Evolutionary conservation across 2,113 vertebrate genomes (phyloP), one percentile per base, ranked within the genome.

Genomic region (Phycodurus eques): DNA sequence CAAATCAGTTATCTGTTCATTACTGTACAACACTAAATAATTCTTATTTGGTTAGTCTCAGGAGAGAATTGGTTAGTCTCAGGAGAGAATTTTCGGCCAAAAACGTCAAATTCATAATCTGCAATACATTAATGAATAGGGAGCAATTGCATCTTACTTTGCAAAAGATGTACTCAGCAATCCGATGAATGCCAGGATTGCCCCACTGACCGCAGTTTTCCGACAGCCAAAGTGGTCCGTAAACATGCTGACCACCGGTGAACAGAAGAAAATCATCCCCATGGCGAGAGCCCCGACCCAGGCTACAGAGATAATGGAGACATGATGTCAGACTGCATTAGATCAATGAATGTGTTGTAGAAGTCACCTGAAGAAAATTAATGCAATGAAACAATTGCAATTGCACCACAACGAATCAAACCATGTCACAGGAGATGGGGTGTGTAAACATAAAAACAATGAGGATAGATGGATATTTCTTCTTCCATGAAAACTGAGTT

Each of bases 231-330:
- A 92, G 69, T 93, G 94, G 92, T 98, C 97, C 0, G 98, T 99
- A 92, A 98, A 99, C 95, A 99, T 98, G 90, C 96, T 98, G 92
- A 98, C 97, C 77, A 99, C 94, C 4, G 97, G 98, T 67, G 98
- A 99, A 85, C 98, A 99, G 91, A 99, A 95, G 89, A 99, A 99
- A 81, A 99, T 96, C 98, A 99, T 99, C 19, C 98, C 98, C 95
- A 99, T 99, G 72, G 97, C 95, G 71, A 99, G 89, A 64, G 96
- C 95, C 68, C 96, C 96, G 0, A 99, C 96, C 96, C 95, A 98
- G 42, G 96, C 97, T 99, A 87, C 27, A 86, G 76, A 93, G 67
- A 89, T 35, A 70, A 77, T 33, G 80, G 8, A 77, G 9, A 17
- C 76, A 43, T 81, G 10, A 64, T 20, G 53, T 31, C 59, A 17